Percentiles rank a stretch among this genome's conserved stretches.
Conservation (phyloP, 2,797 vertebrate genomes). For the Myotis vivesi region DNA sequence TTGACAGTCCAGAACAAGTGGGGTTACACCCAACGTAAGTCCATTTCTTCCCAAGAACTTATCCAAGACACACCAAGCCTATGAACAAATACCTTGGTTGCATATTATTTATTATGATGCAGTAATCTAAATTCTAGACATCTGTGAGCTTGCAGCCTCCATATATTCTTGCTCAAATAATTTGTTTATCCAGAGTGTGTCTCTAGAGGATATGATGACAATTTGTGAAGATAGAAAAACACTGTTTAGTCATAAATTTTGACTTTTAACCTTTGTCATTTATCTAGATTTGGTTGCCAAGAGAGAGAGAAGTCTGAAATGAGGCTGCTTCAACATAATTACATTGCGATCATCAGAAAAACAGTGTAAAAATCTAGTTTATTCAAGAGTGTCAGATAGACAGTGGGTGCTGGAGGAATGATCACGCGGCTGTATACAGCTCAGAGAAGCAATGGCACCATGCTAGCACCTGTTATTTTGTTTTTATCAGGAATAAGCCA, state of each 20-base stretch:
- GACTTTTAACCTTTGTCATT: background rate
- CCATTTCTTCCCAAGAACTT: background rate
- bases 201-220: background rate
- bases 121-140: background rate
- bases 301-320: background rate
- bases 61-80: background rate
- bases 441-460: background rate
- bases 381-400: background rate
- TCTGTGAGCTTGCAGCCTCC: background rate
- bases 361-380: background rate
- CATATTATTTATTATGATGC: background rate
- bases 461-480: background rate
- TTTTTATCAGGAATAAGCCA: background rate
- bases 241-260: background rate
- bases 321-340: background rate
- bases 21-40: background rate
- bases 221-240: background rate
- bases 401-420: background rate
- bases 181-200: background rate
- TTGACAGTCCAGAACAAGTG: background rate
- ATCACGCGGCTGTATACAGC: fast-evolving
- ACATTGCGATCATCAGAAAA: background rate
- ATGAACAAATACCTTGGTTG: background rate
- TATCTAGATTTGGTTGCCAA: background rate
- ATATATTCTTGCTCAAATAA: slow-evolving; percentile 16